These are phyloP conservation scores for Sminthopsis crassicaudata DNA, from an alignment of 2,113 vertebrate genomes.

Conservation along the genomic window DNA sequence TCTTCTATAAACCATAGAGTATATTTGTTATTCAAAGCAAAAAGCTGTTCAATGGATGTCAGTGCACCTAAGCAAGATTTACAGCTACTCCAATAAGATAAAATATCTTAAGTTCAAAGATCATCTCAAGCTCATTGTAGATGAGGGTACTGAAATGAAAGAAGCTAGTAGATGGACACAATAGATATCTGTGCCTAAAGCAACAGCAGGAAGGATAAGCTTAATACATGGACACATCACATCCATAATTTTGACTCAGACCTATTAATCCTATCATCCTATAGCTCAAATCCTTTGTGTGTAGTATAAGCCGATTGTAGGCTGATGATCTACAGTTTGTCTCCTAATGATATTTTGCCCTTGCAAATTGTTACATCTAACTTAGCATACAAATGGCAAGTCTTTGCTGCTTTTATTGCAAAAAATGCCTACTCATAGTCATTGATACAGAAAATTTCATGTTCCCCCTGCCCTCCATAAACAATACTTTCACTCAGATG, in stretches of 20 bases:
- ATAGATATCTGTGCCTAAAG: neutral
- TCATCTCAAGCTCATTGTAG: constrained; percentile 23
- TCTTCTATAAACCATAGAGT: constrained; percentile 32
- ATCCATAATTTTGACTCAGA: constrained; percentile 5
- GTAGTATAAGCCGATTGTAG: neutral
- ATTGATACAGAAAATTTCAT: neutral
- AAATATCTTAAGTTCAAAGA: constrained; percentile 42
- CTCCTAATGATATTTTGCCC: neutral
- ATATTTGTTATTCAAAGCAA: constrained; percentile 49
- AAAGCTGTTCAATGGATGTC: constrained; percentile 42
- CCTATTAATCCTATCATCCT: constrained; percentile 13
- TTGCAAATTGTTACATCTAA: constrained; percentile 9
- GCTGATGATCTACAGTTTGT: neutral
- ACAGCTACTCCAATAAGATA: constrained; percentile 51
- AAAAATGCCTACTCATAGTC: neutral
- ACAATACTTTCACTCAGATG: constrained; percentile 12
- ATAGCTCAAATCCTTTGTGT: constrained; percentile 24
- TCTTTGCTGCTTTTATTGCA: neutral
- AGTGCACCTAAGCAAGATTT: constrained; percentile 56
- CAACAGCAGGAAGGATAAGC: neutral
- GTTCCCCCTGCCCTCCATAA: constrained; percentile 11
- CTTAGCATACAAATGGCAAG: neutral
- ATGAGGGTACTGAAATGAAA: constrained; percentile 39
- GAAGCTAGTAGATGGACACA: neutral
- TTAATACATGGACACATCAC: neutral